Evolutionary conservation across 92 coral and sea anemone genomes (phyloP), one percentile per base, ranked within the genome.

Genomic region (Siderastrea radians): DNA sequence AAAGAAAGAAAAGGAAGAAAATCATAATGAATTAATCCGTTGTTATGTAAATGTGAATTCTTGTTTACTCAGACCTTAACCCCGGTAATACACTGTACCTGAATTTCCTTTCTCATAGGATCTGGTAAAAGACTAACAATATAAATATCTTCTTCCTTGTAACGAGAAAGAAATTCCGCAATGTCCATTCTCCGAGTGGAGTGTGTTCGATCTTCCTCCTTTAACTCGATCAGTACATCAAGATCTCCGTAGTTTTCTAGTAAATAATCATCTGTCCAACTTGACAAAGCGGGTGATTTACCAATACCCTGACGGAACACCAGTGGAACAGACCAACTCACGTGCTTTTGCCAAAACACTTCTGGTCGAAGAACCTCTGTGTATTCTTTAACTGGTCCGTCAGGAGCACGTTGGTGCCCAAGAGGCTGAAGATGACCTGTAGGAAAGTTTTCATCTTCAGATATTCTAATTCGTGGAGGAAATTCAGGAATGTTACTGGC

Each of bases 31-130:
- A 49, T 46, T 1, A 9, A 73, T 2, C 50, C 13, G 19, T 14
- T 54, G 50, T 84, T 84, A 15, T 69, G 68, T 48, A 11, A 71
- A 71, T 15, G 12, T 8, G 8, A 55, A 7, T 55, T 55, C 61
- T 55, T 55, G 0, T 5, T 7, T 55, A 55, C 61, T 7, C 38
- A 26, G 26, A 58, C 51, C 14, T 44, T 4, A 14, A 68, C 49
- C 49, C 26, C 13, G 59, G 55, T 73, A 0, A 26, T 26, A 26
- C 38, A 58, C 26, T 49, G 52, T 83, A 97, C 99, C 98, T 97
- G 99, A 10, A 97, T 85, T 63, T 97, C 99, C n/a, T 84, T 87
- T 13, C 99, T 84, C 99, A 97, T 95, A 4, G 98, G 98, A 84
- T 97, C 96, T 1, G 99, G 99, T n/a, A 97, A 58, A 78, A 97